phyloP scores from a whole-genome alignment of 2,888 invertebrate genomes.

The Caenorhabditis japonica region DNA sequence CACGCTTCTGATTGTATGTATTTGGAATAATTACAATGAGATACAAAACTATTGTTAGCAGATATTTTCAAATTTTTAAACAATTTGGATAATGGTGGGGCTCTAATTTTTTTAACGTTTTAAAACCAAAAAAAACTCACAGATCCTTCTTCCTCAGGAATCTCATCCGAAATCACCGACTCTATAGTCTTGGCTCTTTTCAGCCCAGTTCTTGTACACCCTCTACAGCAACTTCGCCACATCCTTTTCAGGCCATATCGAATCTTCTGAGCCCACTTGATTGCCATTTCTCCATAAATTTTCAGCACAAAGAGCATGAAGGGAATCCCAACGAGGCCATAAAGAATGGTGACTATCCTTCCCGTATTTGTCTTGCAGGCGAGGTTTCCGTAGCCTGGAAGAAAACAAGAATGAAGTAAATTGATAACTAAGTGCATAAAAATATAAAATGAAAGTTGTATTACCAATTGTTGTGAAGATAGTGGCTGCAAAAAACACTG shows the following conservation, averaged over 20 bases:
- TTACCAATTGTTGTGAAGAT: conserved; percentile 80
- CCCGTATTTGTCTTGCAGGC: conserved; percentile 89
- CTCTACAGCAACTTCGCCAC: conserved; percentile 6
- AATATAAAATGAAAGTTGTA: too few species aligned
- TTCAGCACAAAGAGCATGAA: conserved; percentile 92
- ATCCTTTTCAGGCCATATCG: conserved; percentile 54
- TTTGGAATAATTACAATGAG: too few species aligned
- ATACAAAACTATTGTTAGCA: too few species aligned
- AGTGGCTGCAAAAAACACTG: conserved; percentile 73
- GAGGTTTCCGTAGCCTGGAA: conserved; percentile 87
- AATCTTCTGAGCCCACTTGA: conserved; percentile 53
- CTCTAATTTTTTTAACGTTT: too few species aligned
- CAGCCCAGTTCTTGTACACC: conserved; percentile 5
- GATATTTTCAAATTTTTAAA: too few species aligned
- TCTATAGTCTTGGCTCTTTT: conserved; percentile 45
- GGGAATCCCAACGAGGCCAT: conserved; percentile 94
- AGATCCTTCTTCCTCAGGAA: conserved; percentile 6
- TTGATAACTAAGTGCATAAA: too few species aligned
- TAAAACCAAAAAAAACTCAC: too few species aligned
- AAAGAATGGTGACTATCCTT: conserved; percentile 88
- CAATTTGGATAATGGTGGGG: too few species aligned
- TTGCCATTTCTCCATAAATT: conserved; percentile 91
- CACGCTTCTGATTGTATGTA: too few species aligned
- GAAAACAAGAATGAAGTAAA: neutral
- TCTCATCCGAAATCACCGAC: conserved; percentile 53